phyloP scores from a whole-genome alignment of 2,113 vertebrate genomes.

The crab-eating macaque (Macaca fascicularis) region T2T-MFA8v1.1 NC_088375.1:146030501-146031000 shows the following conservation, averaged over 20 bases:
- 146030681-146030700: neutral
- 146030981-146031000: slow-evolving; percentile 22
- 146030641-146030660: neutral
- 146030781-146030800: neutral
- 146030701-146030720: neutral
- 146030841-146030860: neutral
- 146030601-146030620: neutral
- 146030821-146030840: neutral
- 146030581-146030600: neutral
- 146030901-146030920: neutral
- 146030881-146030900: neutral
- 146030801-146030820: neutral
- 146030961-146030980: neutral
- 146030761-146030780: neutral
- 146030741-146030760: neutral
- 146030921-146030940: neutral
- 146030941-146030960: neutral
- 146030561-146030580: neutral
- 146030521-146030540: neutral
- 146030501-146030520: slow-evolving; percentile 14
- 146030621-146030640: neutral
- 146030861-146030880: neutral
- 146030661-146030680: neutral
- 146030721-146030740: neutral
- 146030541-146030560: neutral